These are phyloP conservation scores for Onychorhynchus coronatus DNA, from an alignment of 2,113 vertebrate genomes.

Conservation along the genomic window DNA sequence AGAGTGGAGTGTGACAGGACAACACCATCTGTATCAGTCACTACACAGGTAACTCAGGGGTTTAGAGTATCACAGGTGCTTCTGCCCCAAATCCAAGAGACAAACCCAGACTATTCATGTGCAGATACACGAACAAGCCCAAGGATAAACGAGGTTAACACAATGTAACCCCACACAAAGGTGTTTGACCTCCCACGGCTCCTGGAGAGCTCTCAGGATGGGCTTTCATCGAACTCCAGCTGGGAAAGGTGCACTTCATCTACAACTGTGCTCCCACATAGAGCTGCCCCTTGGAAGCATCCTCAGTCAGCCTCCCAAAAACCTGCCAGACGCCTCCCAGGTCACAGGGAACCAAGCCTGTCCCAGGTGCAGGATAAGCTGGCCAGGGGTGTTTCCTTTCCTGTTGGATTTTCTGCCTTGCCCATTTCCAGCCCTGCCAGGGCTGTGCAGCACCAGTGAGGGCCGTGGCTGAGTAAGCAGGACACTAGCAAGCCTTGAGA, in stretches of 20 bases:
- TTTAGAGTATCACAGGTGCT: not conserved
- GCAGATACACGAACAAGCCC: rapidly evolving
- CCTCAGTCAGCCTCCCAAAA: not conserved
- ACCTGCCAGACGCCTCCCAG: not conserved
- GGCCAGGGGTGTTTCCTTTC: not conserved
- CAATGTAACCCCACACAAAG: not conserved
- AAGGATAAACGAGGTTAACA: not conserved
- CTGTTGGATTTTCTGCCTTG: not conserved
- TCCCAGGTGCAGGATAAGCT: not conserved
- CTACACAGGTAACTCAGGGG: not conserved
- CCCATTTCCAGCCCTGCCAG: not conserved
- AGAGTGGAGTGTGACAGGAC: not conserved
- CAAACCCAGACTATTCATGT: not conserved
- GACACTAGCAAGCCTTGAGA: not conserved
- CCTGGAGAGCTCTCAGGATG: not conserved
- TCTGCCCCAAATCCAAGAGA: not conserved
- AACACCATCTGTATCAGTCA: not conserved
- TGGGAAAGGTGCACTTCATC: not conserved
- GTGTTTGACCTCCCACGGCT: not conserved
- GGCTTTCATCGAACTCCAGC: not conserved
- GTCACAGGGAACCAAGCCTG: rapidly evolving
- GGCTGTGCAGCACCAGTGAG: not conserved
- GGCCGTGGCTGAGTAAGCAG: not conserved
- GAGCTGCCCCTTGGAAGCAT: not conserved
- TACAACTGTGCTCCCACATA: rapidly evolving